Percentiles rank a stretch among this genome's conserved stretches.
Evolutionary conservation across 2,888 invertebrate genomes (phyloP).

Genomic region (Cheilosia vernalis): DNA sequence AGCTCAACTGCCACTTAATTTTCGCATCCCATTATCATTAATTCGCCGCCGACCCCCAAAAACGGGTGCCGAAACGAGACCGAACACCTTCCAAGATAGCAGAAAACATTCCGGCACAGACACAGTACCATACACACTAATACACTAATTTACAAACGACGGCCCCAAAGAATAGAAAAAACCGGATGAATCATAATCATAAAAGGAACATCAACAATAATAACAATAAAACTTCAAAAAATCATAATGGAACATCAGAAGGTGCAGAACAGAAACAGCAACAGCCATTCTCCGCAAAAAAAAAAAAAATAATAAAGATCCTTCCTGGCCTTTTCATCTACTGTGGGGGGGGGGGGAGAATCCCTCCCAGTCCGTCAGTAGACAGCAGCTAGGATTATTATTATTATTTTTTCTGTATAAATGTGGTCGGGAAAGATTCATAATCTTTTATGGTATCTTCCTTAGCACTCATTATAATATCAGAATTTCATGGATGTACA

Average conservation of each 20-base stretch:
- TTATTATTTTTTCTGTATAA: constrained; percentile 19
- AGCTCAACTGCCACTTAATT: constrained; percentile 75
- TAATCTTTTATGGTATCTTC: constrained; percentile 72
- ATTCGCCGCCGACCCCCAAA: constrained; percentile 49
- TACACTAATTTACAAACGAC: constrained; percentile 59
- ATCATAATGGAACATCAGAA: constrained; percentile 62
- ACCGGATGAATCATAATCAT: constrained; percentile 72
- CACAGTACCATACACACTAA: constrained; percentile 4
- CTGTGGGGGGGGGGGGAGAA: constrained; percentile 14
- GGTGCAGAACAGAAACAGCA: constrained; percentile 21
- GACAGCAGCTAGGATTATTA: constrained; percentile 34
- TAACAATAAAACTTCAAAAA: constrained; percentile 75
- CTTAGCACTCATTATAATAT: constrained; percentile 72
- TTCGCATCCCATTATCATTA: constrained; percentile 75
- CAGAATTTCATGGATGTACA: constrained; percentile 67
- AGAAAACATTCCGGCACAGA: not conserved
- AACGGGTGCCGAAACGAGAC: constrained; percentile 3
- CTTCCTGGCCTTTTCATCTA: constrained; percentile 33
- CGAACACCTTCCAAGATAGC: constrained; percentile 38
- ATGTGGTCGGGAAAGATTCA: constrained; percentile 52
- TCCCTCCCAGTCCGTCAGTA: constrained; percentile 26
- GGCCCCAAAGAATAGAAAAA: constrained; percentile 14
- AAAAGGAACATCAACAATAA: constrained; percentile 75
- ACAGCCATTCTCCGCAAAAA: constrained; percentile 16
- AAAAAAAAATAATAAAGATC: constrained; percentile 53